These are phyloP conservation scores for Neelides folsomi DNA, from an alignment of 2,888 invertebrate genomes.

Conservation along the genomic window DNA sequence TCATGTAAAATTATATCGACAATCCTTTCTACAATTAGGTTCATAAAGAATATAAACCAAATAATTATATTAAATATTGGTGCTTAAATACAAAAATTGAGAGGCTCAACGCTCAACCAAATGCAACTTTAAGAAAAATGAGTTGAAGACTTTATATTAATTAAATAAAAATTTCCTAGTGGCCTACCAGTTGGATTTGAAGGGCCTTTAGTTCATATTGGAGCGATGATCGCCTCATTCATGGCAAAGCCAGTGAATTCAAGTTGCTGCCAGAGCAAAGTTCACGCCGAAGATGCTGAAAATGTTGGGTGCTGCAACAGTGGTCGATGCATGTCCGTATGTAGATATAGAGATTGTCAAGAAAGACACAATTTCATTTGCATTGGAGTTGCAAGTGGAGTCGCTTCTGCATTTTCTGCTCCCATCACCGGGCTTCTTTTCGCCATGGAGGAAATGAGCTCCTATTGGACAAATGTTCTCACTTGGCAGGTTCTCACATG, in stretches of 20 bases:
- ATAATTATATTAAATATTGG: too few species aligned
- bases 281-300: not conserved
- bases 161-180: constrained; percentile 34
- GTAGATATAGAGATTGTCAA: constrained; percentile 27
- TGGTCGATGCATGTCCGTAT: constrained; percentile 9
- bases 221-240: constrained; percentile 30
- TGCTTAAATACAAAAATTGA: too few species aligned
- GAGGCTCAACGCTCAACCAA: too few species aligned
- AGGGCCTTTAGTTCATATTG: constrained; percentile 41
- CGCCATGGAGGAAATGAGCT: constrained; percentile 41
- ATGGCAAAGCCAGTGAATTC: constrained; percentile 17
- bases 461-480: constrained; percentile 39
- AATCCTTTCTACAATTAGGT: constrained; percentile 31
- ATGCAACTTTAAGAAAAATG: too few species aligned
- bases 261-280: constrained; percentile 2
- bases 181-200: constrained; percentile 41
- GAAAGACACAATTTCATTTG: constrained; percentile 29
- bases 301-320: not conserved
- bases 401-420: constrained; percentile 40
- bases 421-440: constrained; percentile 40
- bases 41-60: too few species aligned
- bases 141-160: too few species aligned
- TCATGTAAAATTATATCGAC: constrained; percentile 38
- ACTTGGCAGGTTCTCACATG: constrained; percentile 37
- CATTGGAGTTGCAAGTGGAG: constrained; percentile 39